Evolutionary conservation across 1,140 invertebrate species (phyloP), one percentile per base, ranked within the genome.

Genomic region (Drosophila punjabiensis): DNA sequence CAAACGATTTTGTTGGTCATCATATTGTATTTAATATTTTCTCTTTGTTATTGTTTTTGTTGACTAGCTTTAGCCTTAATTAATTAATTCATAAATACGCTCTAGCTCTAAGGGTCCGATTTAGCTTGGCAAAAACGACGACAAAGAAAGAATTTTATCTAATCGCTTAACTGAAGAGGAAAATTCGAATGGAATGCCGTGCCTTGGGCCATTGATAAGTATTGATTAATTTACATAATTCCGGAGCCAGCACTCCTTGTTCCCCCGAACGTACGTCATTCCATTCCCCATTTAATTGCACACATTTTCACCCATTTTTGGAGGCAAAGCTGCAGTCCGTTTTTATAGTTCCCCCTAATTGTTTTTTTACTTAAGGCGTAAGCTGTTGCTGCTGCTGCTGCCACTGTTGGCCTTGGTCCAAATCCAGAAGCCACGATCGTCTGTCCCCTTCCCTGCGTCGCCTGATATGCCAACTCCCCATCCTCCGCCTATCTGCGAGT

Each of bases 381-480:
- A 70, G 41, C 1, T 3, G 24, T 24, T 2, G n/a, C n/a, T 2
- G 24, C 48, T 39, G 43, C n/a, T 11, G 8, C 10, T 43, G 41
- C 33, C 28, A 24, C 11, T 48, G 7, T 28, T 35, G 55, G 35
- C 55, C 53, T 58, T 39, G 55, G 55, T 56, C 60, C 18, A n/a
- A n/a, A 13, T 61, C 62, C 68, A 20, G 56, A 45, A 28, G 16
- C 59, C 58, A 28, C 59, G 18, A 47, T 63, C 32, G 58, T 20
- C 32, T 43, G 3, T 13, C 14, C 28, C 33, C 37, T 65, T 73
- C 61, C 20, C 55, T n/a, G 55, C 47, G 53, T 63, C 53, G 58
- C 16, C 61, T 87, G 83, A 79, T 87, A 87, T 87, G 79, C 60
- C 66, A 43, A 43, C 58, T 66, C 75, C 79, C 48, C 24, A n/a